Evolutionary conservation across 1,140 invertebrate species (phyloP).

Genomic region (Drosophila simulans): DNA sequence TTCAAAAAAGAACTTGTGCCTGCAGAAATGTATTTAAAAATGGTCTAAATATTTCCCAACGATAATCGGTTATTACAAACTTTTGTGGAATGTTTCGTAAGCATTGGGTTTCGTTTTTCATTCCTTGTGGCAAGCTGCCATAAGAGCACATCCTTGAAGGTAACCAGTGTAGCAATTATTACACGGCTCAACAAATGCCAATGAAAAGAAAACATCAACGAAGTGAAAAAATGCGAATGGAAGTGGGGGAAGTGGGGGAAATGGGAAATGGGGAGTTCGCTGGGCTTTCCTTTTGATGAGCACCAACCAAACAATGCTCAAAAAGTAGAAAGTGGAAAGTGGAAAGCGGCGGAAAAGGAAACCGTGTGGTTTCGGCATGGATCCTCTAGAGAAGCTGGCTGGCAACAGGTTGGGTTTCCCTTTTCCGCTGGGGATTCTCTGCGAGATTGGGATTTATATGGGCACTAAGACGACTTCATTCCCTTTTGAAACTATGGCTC

Average conservation of each 20-base stretch:
- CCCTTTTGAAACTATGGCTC: no score
- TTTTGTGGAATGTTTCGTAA: no score
- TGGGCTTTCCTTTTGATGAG: conserved; percentile 43
- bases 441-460: conserved; percentile 4
- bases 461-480: not conserved
- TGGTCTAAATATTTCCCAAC: no score
- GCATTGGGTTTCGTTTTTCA: no score
- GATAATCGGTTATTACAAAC: no score
- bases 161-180: conserved; percentile 27
- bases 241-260: not conserved
- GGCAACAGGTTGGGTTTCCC: conserved; percentile 30
- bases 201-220: conserved; percentile 66
- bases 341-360: conserved; percentile 11
- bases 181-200: conserved; percentile 33
- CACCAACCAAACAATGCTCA: conserved; percentile 19
- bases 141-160: conserved; percentile 9
- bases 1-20: not conserved
- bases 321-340: conserved; percentile 8
- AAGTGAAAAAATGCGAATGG: conserved; percentile 17
- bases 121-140: not conserved
- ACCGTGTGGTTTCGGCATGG: conserved; percentile 18
- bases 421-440: conserved; percentile 2
- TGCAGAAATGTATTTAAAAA: no score
- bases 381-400: conserved; percentile 1
- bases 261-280: not conserved